phyloP scores from a whole-genome alignment of 2,888 invertebrate species.

The Xestia sexstrigata region DNA sequence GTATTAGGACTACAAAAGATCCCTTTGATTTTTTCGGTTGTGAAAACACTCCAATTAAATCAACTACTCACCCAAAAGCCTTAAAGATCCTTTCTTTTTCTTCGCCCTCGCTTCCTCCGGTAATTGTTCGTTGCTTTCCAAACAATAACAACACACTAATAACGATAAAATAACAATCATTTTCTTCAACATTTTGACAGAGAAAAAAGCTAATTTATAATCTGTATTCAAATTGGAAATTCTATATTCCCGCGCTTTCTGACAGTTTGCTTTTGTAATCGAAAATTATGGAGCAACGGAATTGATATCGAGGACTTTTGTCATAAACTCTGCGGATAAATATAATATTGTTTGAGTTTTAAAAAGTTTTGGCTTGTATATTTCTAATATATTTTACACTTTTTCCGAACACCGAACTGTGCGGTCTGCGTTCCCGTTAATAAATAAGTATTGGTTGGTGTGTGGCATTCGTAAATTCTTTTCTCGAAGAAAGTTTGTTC shows the following conservation, averaged over 20 bases:
- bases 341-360: constrained; percentile 42
- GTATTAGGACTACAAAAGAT: constrained; percentile 27
- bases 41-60: constrained; percentile 62
- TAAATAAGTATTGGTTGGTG: constrained; percentile 81
- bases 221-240: constrained; percentile 37
- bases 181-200: constrained; percentile 76
- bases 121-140: constrained; percentile 75
- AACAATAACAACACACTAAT: constrained; percentile 81
- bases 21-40: constrained; percentile 35
- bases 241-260: constrained; percentile 31
- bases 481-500: constrained; percentile 82
- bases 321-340: constrained; percentile 33
- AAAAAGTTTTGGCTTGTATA: constrained; percentile 33
- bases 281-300: constrained; percentile 25
- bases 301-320: constrained; percentile 38
- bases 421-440: constrained; percentile 74
- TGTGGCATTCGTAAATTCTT: constrained; percentile 77
- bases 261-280: constrained; percentile 48
- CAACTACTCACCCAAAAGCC: constrained; percentile 81
- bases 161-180: constrained; percentile 75
- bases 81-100: constrained; percentile 81
- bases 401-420: constrained; percentile 69
- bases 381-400: constrained; percentile 52
- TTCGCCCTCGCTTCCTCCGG: constrained; percentile 83
- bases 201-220: constrained; percentile 30